phyloP scores from a whole-genome alignment of 2,113 vertebrate genomes.

The Chauna torquata region DNA sequence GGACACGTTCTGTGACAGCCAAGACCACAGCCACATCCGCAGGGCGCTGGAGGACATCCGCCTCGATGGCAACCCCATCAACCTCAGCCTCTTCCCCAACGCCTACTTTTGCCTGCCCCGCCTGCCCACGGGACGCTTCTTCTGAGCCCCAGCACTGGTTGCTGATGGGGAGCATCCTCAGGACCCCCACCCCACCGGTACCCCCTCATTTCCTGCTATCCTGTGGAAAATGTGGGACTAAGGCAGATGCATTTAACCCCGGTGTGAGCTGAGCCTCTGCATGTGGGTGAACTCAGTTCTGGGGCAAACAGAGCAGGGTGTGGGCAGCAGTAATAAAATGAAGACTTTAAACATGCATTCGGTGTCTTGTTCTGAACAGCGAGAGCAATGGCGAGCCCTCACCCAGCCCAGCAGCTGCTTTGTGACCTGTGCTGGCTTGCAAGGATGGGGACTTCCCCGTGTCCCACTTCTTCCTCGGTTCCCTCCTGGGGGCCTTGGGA shows the following conservation, averaged over 20 bases:
- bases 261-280: accelerated
- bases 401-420: not conserved
- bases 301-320: accelerated
- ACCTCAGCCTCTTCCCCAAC: slow-evolving; percentile 76
- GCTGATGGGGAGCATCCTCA: not conserved
- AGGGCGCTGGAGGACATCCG: slow-evolving; percentile 81
- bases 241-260: not conserved
- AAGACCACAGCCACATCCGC: slow-evolving; percentile 70
- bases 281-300: not conserved
- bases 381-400: accelerated
- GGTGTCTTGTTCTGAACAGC: accelerated
- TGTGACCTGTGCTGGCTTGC: not conserved
- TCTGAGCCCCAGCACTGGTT: slow-evolving; percentile 10
- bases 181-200: accelerated
- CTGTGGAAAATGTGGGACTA: accelerated
- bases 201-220: not conserved
- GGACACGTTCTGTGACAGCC: slow-evolving; percentile 78
- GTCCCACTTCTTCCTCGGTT: accelerated
- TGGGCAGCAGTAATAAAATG: not conserved
- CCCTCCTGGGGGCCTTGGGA: not conserved
- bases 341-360: not conserved
- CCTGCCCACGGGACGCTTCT: slow-evolving; percentile 76
- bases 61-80: slow-evolving; percentile 84
- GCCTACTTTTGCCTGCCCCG: slow-evolving; percentile 83
- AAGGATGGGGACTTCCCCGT: not conserved